Evolutionary conservation across 2,888 invertebrate genomes (phyloP), one percentile per base, ranked within the genome.

Genomic region (Drosophila atripex): DNA sequence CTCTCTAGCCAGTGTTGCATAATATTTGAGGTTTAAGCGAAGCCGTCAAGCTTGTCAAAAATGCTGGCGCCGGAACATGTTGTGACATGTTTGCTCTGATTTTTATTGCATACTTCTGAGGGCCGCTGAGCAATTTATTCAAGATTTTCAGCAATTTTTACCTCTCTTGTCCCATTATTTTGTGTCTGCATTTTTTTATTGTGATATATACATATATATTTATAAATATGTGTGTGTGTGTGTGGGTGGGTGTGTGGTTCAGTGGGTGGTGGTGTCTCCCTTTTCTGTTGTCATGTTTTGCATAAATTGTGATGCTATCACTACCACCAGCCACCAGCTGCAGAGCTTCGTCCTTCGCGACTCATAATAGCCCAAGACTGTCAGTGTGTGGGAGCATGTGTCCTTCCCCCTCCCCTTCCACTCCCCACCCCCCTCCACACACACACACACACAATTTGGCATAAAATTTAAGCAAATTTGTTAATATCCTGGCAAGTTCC

Each of bases 41-140:
- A 71, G 49, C 52, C 52, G 25, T 30, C 73, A 23, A 59, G 21
- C 51, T 46, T 53, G 53, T 66, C 68, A 46, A 53, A 65, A 52
- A 54, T 38, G 45, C n/a, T 16, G 43, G 9, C 18, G 12, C 25
- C 7, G 25, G 25, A 7, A 7, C 7, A 25, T 25, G 25, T 2
- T 9, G 28, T 28, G 8, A 28, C 76, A 75, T 86, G 85, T 77
- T 84, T 84, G 80, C 77, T 84, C 73, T 86, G 88, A 83, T 88
- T 83, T 88, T 88, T 83, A 86, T 86, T 71, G 85, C 87, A 76
- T 84, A 86, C 77, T 83, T 79, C 83, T 61, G 70, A 76, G 72
- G 64, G 73, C 58, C 21, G 21, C 21, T 68, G 54, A 65, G 54
- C 72, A 87, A 88, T 86, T 82, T 82, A 88, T 86, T 86, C 86